Evolutionary conservation across 1,140 invertebrate genomes (phyloP).

Genomic region (Euura lappo): DNA sequence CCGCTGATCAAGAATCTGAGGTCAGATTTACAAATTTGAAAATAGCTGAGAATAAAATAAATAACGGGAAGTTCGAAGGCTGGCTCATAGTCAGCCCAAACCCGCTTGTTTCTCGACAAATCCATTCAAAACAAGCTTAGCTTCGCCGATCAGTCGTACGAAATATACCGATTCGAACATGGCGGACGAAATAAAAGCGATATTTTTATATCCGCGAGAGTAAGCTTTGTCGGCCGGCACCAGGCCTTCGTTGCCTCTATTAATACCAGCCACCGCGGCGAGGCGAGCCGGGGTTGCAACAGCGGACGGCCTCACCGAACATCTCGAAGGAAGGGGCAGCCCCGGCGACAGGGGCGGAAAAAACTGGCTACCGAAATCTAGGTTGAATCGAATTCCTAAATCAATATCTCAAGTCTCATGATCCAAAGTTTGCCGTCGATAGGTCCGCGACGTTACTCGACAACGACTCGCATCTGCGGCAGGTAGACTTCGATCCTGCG

Average conservation of each 20-base stretch:
- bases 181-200: constrained; percentile 47
- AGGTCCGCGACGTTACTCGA: too few species aligned
- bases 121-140: too few species aligned
- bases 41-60: too few species aligned
- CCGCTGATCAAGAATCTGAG: too few species aligned
- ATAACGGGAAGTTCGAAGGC: too few species aligned
- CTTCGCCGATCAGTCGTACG: neutral
- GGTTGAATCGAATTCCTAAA: too few species aligned
- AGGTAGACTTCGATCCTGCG: neutral
- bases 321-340: constrained; percentile 6
- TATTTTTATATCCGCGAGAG: constrained; percentile 56
- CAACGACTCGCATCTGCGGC: neutral
- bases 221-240: constrained; percentile 46
- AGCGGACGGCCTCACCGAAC: constrained; percentile 1
- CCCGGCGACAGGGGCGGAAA: constrained; percentile 2
- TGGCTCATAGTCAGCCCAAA: too few species aligned
- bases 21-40: too few species aligned
- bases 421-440: too few species aligned
- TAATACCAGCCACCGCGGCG: constrained; percentile 47
- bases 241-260: constrained; percentile 52
- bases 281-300: constrained; percentile 6
- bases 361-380: neutral
- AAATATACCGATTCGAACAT: constrained; percentile 10
- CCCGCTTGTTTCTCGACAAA: too few species aligned
- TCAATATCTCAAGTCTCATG: too few species aligned